These are phyloP conservation scores for Drosophila aldrichi DNA, from an alignment of 2,888 invertebrate genomes.

Conservation along the genomic window DNA sequence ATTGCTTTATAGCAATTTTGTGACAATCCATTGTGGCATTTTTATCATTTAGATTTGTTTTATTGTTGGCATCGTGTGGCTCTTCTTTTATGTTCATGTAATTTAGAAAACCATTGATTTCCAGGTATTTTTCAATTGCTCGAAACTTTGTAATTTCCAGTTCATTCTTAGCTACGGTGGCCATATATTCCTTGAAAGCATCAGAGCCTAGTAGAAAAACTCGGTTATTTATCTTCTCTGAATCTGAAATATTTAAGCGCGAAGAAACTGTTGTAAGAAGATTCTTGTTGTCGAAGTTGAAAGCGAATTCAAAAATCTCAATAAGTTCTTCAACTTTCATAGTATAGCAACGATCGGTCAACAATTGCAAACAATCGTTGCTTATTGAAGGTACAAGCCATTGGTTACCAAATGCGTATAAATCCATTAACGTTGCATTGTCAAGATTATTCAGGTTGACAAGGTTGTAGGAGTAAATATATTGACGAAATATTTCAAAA, in stretches of 20 bases:
- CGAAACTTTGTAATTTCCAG: not conserved
- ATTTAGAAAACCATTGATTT: not conserved
- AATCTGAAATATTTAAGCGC: not conserved
- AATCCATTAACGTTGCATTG: conserved; percentile 5
- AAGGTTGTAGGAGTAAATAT: conserved; percentile 20
- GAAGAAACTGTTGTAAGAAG: not conserved
- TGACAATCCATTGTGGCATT: not conserved
- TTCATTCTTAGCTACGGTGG: not conserved
- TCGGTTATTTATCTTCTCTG: not conserved
- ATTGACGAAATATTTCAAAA: conserved; percentile 35
- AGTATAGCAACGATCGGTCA: not conserved
- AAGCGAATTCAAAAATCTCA: conserved; percentile 11
- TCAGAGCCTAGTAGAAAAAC: not conserved
- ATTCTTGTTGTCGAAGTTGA: not conserved
- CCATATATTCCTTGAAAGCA: conserved; percentile 1
- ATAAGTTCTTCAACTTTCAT: conserved; percentile 2
- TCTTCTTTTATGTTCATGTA: not conserved
- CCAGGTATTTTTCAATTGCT: not conserved
- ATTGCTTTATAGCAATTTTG: not conserved
- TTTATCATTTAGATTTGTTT: not conserved
- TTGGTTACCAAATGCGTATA: conserved; percentile 22
- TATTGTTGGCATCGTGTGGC: no score
- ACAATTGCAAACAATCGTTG: not conserved
- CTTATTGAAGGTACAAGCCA: conserved; percentile 29
- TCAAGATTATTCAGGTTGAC: not conserved